Percentiles rank a stretch among this genome's conserved stretches.
Evolutionary conservation across 2,797 vertebrate genomes (phyloP).

Genomic region (Poeciliopsis gracilis): DNA sequence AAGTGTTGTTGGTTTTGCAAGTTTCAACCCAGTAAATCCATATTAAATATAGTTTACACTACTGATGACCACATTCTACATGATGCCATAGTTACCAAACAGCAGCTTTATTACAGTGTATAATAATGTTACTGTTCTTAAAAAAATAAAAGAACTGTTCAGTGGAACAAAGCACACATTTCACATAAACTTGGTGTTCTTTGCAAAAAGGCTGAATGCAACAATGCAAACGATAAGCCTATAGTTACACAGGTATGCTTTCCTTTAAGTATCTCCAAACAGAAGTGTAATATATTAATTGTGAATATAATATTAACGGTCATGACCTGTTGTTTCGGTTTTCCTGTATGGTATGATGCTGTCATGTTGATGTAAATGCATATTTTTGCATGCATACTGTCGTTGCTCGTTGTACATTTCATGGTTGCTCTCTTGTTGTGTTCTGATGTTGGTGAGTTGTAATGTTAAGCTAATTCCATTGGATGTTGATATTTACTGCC

Average conservation of each 20-base stretch:
- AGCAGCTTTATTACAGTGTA: conserved; percentile 6
- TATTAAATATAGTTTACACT: conserved; percentile 42
- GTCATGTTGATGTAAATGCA: conserved; percentile 56
- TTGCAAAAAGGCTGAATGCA: conserved; percentile 8
- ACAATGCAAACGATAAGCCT: conserved; percentile 33
- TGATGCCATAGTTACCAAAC: conserved; percentile 8
- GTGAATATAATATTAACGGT: conserved; percentile 79
- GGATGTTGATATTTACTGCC: conserved; percentile 61
- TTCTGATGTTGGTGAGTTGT: conserved; percentile 58
- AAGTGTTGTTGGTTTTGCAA: conserved; percentile 58
- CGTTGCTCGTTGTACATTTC: conserved; percentile 70
- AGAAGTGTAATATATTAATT: conserved; percentile 83
- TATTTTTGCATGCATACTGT: conserved; percentile 71
- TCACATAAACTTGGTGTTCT: conserved; percentile 23
- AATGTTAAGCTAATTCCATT: conserved; percentile 71
- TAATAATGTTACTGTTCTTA: conserved; percentile 1
- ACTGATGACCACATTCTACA: conserved; percentile 41
- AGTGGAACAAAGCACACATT: conserved; percentile 19
- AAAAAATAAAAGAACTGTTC: conserved; percentile 7
- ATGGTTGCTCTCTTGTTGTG: conserved; percentile 46
- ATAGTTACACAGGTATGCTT: conserved; percentile 49
- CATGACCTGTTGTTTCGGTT: conserved; percentile 59
- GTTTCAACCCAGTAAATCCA: conserved; percentile 35
- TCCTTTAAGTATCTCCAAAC: conserved; percentile 60
- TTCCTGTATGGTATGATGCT: conserved; percentile 63